A percentile compares a stretch with the other conserved stretches of the same genome.
These are phyloP conservation scores for Eudemis profundana DNA, from an alignment of 2,888 invertebrate genomes.

Conservation along the genomic window DNA sequence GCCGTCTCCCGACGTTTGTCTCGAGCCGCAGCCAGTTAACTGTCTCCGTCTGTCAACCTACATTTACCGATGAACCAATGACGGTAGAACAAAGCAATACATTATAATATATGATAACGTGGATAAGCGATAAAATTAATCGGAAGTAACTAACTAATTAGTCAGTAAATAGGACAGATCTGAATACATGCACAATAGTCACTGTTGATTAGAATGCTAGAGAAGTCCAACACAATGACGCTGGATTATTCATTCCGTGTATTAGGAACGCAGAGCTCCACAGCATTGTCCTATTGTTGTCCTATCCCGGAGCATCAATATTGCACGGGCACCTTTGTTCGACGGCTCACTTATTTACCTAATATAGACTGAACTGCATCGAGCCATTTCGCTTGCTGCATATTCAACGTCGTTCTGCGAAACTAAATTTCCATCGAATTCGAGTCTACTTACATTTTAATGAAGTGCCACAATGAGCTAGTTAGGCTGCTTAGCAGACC, in stretches of 20 bases:
- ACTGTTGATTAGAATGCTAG: background rate
- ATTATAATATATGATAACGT: no score
- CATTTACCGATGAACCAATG: background rate
- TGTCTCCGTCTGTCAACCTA: background rate
- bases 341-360: constrained; percentile 45
- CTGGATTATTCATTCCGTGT: constrained; percentile 6
- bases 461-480: background rate
- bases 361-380: constrained; percentile 19
- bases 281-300: constrained; percentile 39
- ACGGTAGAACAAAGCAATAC: background rate
- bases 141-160: no score
- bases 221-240: background rate
- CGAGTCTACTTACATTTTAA: constrained; percentile 15
- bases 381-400: constrained; percentile 24
- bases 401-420: constrained; percentile 23
- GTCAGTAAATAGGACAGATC: no score
- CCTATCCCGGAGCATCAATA: constrained; percentile 45
- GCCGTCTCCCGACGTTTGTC: constrained; percentile 43
- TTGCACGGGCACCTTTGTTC: constrained; percentile 45
- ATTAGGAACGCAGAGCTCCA: constrained; percentile 29
- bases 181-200: background rate
- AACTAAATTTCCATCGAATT: constrained; percentile 18
- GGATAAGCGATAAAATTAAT: no score
- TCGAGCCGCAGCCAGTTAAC: constrained; percentile 13
- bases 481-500: background rate